Percentiles rank a stretch among this genome's conserved stretches.
Conservation (phyloP, 2,888 invertebrate genomes). For the Chymomyza fuscimana region DNA sequence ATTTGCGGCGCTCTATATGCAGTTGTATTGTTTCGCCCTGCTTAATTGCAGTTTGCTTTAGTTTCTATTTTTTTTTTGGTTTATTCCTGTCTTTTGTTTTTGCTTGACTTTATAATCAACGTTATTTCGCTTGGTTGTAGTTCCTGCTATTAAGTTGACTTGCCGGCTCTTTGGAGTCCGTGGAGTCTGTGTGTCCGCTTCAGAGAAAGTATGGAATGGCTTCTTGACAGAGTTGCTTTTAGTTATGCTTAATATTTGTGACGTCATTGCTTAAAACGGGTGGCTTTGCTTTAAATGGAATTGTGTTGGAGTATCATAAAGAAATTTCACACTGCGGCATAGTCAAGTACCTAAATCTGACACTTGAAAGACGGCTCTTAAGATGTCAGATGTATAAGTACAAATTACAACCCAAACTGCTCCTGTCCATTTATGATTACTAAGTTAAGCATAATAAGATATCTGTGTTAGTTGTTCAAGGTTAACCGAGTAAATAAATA, state of each 20-base stretch:
- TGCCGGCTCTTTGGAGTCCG: no score
- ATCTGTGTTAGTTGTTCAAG: no score
- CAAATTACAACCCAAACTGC: no score
- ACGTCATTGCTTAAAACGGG: neutral
- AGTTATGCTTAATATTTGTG: neutral
- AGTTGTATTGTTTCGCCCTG: conserved; percentile 33
- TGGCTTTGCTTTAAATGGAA: neutral
- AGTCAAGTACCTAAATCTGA: no score
- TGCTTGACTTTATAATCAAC: conserved; percentile 1
- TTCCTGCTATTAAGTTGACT: conserved; percentile 5
- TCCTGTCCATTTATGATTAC: no score
- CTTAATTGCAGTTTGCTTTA: conserved; percentile 33
- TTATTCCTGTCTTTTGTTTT: conserved; percentile 5
- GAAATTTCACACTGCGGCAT: no score
- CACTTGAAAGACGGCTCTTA: no score
- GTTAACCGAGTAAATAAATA: no score
- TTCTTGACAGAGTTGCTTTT: neutral
- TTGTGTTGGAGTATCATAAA: no score
- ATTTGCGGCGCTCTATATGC: conserved; percentile 27
- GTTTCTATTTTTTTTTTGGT: conserved; percentile 5
- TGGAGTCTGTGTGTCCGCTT: neutral
- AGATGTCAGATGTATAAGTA: no score
- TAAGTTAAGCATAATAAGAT: no score
- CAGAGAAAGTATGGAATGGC: neutral
- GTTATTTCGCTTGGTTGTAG: neutral